A percentile compares a stretch with the other conserved stretches of the same genome.
Evolutionary conservation across 2,888 invertebrate genomes (phyloP).

Genomic region (Mythimna albipuncta): DNA sequence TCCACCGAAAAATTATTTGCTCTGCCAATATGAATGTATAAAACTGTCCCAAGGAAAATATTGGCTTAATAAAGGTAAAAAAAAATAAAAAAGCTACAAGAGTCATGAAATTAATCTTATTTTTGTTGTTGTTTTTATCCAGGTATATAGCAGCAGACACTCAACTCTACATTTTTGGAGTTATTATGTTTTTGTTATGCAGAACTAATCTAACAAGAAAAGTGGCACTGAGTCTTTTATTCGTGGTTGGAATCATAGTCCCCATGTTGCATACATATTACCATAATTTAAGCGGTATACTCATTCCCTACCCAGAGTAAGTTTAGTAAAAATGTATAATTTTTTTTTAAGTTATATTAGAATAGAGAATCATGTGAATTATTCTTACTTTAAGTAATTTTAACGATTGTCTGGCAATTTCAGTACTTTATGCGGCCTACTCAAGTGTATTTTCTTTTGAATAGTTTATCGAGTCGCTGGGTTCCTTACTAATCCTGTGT

Average conservation of each 20-base stretch:
- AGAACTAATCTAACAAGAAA: slow-evolving; percentile 38
- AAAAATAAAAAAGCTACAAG: no score
- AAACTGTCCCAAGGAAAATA: no score
- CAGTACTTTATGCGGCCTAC: no score
- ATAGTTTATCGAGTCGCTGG: no score
- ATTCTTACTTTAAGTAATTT: background rate
- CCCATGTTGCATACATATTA: slow-evolving; percentile 52
- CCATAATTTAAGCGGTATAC: slow-evolving; percentile 41
- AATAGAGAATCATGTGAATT: background rate
- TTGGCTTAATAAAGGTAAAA: no score
- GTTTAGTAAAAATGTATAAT: background rate
- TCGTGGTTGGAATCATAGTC: slow-evolving; percentile 53
- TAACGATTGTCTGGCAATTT: no score
- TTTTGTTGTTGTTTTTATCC: slow-evolving; percentile 4
- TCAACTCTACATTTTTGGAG: slow-evolving; percentile 68
- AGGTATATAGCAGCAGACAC: slow-evolving; percentile 75
- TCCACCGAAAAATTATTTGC: no score
- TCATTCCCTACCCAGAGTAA: slow-evolving; percentile 44
- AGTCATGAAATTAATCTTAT: background rate
- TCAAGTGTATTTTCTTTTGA: no score
- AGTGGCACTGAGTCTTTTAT: slow-evolving; percentile 46
- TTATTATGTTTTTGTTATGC: slow-evolving; percentile 60
- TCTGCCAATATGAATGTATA: no score
- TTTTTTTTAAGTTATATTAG: background rate
- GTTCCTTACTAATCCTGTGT: no score